Base-by-base conservation (phyloP, 1,140 invertebrate genomes). In the Elysia chlorotica region DNA sequence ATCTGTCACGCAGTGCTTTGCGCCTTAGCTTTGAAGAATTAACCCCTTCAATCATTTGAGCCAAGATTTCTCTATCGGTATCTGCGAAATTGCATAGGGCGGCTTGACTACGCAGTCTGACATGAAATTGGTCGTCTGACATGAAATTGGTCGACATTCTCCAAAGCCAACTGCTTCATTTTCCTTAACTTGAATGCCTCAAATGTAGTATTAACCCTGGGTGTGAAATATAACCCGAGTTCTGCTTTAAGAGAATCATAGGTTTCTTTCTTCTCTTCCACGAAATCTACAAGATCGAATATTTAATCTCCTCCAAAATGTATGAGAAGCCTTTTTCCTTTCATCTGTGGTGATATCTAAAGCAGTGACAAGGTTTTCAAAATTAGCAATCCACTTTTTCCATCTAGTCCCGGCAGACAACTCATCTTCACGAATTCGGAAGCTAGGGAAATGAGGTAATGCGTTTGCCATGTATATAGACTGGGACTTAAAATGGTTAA, bases 1-100 rank as follows among this genome's bases (percentile, higher is more conserved):
- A 31, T 31, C 35, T 30, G 61, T 63, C 61, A 30, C 35, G 1
- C 4, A 63, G 30, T 17, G 61, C 61, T 6, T 63, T 63, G 5
- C 61, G 25, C 28, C 61, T 23, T 33, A 63, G 28, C 35, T 35
- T 63, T 10, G 61, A 31, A n/a, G 61, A 63, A 3, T n/a, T 3
- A 31, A 28, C 28, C 28, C 61, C 61, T 0, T 63, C 28, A 30
- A 63, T 63, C 1, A 63, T 28, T 63, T 63, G 61, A n/a, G 61
- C 61, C 19, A 63, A 31, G 28, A 63, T 63, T 63, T 63, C 61
- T 35, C 35, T 63, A 4, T 63, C 61, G n/a, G 31, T 17, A 63
- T 3, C 31, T 23, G 3, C 2, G 61, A 63, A 63, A 30, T 63
- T 21, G 61, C 61, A 25, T n/a, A 63, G 28, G 35, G n/a, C 35